Conservation (phyloP, 2,113 vertebrate genomes). For the Planiliza haematocheilus region DNA sequence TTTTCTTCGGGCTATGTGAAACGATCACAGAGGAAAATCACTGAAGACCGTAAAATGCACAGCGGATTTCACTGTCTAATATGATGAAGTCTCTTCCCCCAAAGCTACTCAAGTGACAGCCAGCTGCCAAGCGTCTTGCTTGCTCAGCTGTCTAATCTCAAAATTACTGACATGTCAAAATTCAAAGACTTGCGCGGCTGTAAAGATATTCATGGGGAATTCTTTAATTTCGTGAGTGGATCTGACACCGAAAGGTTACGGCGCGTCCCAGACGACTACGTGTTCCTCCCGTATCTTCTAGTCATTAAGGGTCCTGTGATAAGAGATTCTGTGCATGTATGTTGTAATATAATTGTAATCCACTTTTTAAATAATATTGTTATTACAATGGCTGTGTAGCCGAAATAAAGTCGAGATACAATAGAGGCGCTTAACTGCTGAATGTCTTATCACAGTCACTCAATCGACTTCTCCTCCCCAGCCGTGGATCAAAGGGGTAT, state of each 20-base stretch:
- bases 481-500: slow-evolving; percentile 69
- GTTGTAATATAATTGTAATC: slow-evolving; percentile 25
- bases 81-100: slow-evolving; percentile 59
- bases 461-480: slow-evolving; percentile 69
- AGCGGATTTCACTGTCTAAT: slow-evolving; percentile 62
- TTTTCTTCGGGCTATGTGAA: slow-evolving; percentile 24
- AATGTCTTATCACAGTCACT: slow-evolving; percentile 70
- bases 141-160: slow-evolving; percentile 54
- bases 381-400: slow-evolving; percentile 36
- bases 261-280: background rate
- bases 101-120: slow-evolving; percentile 70
- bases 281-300: background rate
- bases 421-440: slow-evolving; percentile 51
- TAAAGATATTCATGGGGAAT: slow-evolving; percentile 32
- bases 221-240: slow-evolving; percentile 18
- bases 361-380: slow-evolving; percentile 24
- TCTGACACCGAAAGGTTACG: slow-evolving; percentile 19
- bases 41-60: slow-evolving; percentile 63
- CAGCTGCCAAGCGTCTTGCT: slow-evolving; percentile 62
- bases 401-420: slow-evolving; percentile 50
- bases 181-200: slow-evolving; percentile 42
- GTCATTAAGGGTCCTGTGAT: too few relatives aligned
- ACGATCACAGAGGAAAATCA: slow-evolving; percentile 63
- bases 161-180: slow-evolving; percentile 63
- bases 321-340: too few relatives aligned